These are phyloP conservation scores for Netelia virgata DNA, from an alignment of 2,888 invertebrate species.

Conservation along the genomic window DNA sequence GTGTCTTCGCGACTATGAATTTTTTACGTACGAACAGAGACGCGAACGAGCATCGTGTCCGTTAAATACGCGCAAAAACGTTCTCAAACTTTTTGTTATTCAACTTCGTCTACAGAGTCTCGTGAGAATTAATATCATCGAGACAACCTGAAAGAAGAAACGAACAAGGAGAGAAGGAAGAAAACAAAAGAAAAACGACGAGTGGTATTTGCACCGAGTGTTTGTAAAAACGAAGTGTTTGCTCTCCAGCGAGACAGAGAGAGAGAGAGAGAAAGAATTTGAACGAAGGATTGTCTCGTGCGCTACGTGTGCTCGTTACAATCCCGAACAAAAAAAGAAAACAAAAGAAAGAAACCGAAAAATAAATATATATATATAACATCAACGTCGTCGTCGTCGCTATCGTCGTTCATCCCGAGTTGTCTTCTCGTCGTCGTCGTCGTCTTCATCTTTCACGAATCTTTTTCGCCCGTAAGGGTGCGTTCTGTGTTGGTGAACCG, in stretches of 20 bases:
- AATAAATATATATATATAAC: not conserved
- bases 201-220: not conserved
- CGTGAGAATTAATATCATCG: not conserved
- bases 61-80: not conserved
- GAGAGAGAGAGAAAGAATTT: constrained; percentile 55
- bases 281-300: constrained; percentile 40
- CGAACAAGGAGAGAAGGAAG: too few relatives aligned
- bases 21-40: constrained; percentile 38
- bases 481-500: too few relatives aligned
- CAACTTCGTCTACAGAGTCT: too few relatives aligned
- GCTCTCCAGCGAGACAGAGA: constrained; percentile 35
- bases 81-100: not conserved
- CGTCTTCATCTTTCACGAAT: constrained; percentile 14
- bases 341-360: too few relatives aligned
- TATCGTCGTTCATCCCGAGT: too few relatives aligned
- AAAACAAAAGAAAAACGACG: constrained; percentile 13
- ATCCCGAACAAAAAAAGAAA: constrained; percentile 33
- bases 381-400: constrained; percentile 49
- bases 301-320: constrained; percentile 45
- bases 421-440: too few relatives aligned
- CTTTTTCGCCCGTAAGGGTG: constrained; percentile 38
- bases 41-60: constrained; percentile 41
- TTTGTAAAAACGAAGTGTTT: constrained; percentile 1
- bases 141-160: not conserved
- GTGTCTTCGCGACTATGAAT: constrained; percentile 24